These are phyloP conservation scores for Anodontia alba DNA, from an alignment of 2,888 invertebrate genomes.

Conservation along the genomic window DNA sequence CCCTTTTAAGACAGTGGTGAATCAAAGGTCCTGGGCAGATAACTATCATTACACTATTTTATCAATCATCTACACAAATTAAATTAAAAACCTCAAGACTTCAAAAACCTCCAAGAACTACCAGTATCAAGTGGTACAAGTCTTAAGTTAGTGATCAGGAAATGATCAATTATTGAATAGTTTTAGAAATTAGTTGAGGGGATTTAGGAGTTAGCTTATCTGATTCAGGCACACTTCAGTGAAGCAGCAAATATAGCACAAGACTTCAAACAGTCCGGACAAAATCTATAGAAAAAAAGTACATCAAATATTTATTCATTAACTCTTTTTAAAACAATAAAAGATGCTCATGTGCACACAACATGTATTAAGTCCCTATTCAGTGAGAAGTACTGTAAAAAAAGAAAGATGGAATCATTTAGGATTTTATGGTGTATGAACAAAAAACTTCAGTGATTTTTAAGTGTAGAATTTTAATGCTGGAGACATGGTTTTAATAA, in stretches of 20 bases:
- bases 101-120: not conserved
- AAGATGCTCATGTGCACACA: too few species aligned
- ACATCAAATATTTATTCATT: slow-evolving; percentile 7
- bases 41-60: not conserved
- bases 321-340: too few species aligned
- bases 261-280: not conserved
- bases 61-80: slow-evolving; percentile 4
- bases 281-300: not conserved
- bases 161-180: slow-evolving; percentile 10
- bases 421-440: too few species aligned
- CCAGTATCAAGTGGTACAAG: slow-evolving; percentile 1
- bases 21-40: not conserved
- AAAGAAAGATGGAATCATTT: too few species aligned
- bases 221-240: slow-evolving; percentile 2
- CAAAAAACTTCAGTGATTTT: too few species aligned
- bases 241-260: not conserved
- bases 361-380: too few species aligned
- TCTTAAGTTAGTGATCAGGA: slow-evolving; percentile 4
- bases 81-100: not conserved
- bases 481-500: too few species aligned
- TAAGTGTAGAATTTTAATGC: too few species aligned
- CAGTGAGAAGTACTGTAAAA: too few species aligned
- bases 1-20: too few species aligned
- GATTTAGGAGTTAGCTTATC: slow-evolving; percentile 9
- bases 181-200: not conserved